Base-by-base conservation (phyloP, 2,113 vertebrate species). In the Mystacornis crossleyi region DNA sequence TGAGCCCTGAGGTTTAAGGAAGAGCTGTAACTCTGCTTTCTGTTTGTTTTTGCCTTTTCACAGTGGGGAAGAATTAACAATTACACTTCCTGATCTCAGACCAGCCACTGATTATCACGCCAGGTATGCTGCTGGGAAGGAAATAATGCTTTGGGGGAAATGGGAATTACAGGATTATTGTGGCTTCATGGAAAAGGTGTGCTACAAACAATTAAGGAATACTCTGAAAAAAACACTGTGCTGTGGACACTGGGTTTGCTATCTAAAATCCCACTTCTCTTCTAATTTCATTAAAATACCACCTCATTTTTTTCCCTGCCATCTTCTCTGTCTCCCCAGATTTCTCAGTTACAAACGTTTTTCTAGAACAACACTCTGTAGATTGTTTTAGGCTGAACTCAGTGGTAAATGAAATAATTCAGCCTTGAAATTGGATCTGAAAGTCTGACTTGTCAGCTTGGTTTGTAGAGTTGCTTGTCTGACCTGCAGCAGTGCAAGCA, bases 71-170 rank as follows among this genome's bases (percentile, higher is more conserved):
- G 97, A 93, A 73, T 94, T 97, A 90, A 97, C 97, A 60, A 96
- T 98, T 92, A 97, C 96, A 25, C 93, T 98, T 82, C 96, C 94
- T 60, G 98, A 99, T 91, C 98, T 99, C 78, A 98, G 98, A 73
- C 98, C 98, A 87, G 98, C 98, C 25, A 98, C 97, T 25, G 96
- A 97, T 86, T 98, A 98, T 86, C 97, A 98, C 77, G 96, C 98
- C 96, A 98, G 98, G 98, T 98, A 97, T n/a, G 96, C 79, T 77
- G 17, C 61, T 60, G 58, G 77, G 33, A 40, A 33, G 33, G 14
- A 70, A 86, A 36, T 18, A 4, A 6, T 20, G n/a, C 10, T 73
- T 6, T 55, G 33, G 20, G 50, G 42, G 9, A 23, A 9, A 0
- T 6, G 18, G 55, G 64, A 43, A 38, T 86, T 36, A 16, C 19